Conservation (phyloP, 2,797 vertebrate species). For the Fringilla coelebs region DNA sequence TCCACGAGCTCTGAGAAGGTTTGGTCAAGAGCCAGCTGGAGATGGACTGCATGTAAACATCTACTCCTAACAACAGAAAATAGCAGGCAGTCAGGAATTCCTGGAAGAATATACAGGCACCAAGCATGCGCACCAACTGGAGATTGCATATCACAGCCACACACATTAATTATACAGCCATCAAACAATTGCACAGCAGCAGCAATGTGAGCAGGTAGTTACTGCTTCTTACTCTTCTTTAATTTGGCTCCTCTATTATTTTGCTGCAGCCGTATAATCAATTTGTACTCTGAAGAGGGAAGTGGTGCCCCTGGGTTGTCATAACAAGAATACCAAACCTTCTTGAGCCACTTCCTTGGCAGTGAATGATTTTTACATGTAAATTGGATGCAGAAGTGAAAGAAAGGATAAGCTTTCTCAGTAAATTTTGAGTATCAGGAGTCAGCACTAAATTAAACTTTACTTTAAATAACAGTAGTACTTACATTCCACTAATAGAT, state of each 20-base stretch:
- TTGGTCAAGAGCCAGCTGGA: not conserved
- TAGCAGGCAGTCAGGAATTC: not conserved
- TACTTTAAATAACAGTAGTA: not conserved
- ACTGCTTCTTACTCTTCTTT: not conserved
- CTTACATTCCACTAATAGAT: not conserved
- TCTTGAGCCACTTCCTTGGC: not conserved
- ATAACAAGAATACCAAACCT: not conserved
- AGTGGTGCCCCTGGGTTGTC: not conserved
- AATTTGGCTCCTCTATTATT: constrained; percentile 9
- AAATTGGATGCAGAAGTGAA: constrained; percentile 9
- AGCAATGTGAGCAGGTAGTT: not conserved
- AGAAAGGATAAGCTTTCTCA: not conserved
- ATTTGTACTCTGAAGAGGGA: not conserved
- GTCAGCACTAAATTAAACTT: not conserved
- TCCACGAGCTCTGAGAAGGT: not conserved
- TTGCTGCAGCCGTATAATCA: not conserved
- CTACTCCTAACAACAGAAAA: not conserved
- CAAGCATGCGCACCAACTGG: not conserved
- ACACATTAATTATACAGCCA: not conserved
- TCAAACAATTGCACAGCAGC: not conserved
- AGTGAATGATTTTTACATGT: not conserved
- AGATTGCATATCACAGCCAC: not conserved
- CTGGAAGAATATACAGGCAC: not conserved
- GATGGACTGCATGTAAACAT: not conserved
- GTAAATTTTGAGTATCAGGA: not conserved